Evolutionary conservation across 2,113 vertebrate genomes (phyloP).

Genomic region (Nerophis lumbriciformis): DNA sequence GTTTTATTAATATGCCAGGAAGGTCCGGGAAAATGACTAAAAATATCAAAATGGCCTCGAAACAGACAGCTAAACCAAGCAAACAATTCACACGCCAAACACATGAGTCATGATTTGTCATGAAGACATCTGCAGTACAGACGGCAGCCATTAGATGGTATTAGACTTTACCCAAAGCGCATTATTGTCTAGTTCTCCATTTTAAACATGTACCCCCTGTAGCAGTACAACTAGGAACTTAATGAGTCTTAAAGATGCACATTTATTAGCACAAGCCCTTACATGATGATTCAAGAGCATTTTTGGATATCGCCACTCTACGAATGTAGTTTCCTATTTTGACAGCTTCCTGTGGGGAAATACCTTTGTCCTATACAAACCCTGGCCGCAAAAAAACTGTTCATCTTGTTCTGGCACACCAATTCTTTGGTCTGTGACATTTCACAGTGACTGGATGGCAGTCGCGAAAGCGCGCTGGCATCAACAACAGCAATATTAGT

Average conservation of each 20-base stretch:
- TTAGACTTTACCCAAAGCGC: constrained; percentile 24
- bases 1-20: neutral
- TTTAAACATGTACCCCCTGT: neutral
- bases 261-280: neutral
- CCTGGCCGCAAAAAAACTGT: constrained; percentile 23
- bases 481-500: constrained; percentile 14
- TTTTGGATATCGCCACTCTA: neutral
- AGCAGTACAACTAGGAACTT: neutral
- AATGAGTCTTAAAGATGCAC: neutral
- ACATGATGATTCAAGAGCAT: neutral
- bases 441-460: constrained; percentile 12
- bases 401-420: constrained; percentile 31
- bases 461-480: constrained; percentile 1
- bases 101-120: constrained; percentile 1
- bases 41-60: constrained; percentile 44
- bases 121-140: neutral
- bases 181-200: constrained; percentile 22
- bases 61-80: constrained; percentile 16
- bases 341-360: constrained; percentile 8
- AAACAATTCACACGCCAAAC: constrained; percentile 5
- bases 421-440: constrained; percentile 11
- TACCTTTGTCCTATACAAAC: neutral
- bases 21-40: neutral
- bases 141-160: constrained; percentile 6
- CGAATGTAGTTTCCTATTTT: too few species aligned